These are phyloP conservation scores for Typhlomys cinereus DNA, from an alignment of 2,113 vertebrate species.

Conservation along the genomic window DNA sequence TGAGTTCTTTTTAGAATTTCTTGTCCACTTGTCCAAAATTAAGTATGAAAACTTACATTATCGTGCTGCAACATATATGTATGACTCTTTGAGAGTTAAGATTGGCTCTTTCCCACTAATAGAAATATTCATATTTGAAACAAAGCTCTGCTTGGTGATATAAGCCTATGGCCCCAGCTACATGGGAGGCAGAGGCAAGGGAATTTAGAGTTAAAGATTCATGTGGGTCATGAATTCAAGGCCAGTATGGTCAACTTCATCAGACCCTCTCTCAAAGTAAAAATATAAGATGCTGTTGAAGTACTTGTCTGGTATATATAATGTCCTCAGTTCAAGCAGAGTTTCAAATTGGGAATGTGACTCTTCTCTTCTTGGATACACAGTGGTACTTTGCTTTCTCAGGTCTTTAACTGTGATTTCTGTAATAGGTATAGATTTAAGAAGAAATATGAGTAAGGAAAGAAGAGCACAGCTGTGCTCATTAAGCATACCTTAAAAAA, in stretches of 20 bases:
- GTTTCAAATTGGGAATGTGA: neutral
- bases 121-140: neutral
- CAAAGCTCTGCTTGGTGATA: neutral
- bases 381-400: neutral
- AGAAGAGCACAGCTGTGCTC: neutral
- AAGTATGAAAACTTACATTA: neutral
- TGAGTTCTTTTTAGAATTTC: neutral
- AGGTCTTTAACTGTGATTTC: neutral
- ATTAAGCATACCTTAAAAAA: neutral
- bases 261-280: neutral
- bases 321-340: neutral
- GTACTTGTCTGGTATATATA: too few relatives aligned
- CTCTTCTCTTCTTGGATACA: neutral
- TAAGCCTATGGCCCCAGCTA: neutral
- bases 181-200: too few relatives aligned
- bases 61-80: neutral
- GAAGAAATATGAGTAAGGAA: neutral
- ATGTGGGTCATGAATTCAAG: neutral
- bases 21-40: neutral
- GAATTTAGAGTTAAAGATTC: neutral
- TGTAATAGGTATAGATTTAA: neutral
- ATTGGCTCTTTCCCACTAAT: neutral
- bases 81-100: neutral
- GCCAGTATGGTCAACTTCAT: neutral
- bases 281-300: too few relatives aligned